Evolutionary conservation across 2,888 invertebrate species (phyloP), one percentile per base, ranked within the genome.

Genomic region (Calliscelio sp.): DNA sequence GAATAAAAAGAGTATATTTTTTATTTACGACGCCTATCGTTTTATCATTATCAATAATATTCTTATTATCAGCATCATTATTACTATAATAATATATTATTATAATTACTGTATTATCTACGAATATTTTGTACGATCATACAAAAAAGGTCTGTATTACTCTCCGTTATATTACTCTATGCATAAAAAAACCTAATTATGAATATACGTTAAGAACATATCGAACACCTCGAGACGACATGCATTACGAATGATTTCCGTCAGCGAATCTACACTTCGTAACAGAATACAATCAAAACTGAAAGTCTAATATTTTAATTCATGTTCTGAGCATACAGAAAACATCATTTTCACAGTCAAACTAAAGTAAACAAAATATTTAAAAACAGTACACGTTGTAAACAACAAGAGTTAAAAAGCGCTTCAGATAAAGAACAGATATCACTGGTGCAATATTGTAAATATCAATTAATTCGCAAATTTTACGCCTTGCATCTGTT

Each of bases 91-190:
- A n/a, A n/a, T n/a, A n/a, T n/a, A n/a, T n/a, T n/a, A n/a, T n/a
- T n/a, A n/a, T n/a, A n/a, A n/a, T 8, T 22, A 51, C 10, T 4
- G 18, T 61, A 38, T 41, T 11, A n/a, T 16, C 11, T 51, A 44
- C 32, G n/a, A 49, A 55, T 38, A 41, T 46, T 59, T 65, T 75
- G 46, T 55, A 75, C 22, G 7, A 11, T 74, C 22, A 74, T 22
- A 25, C n/a, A 55, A 14, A 57, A 8, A 77, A 66, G 77, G 68
- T 77, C 77, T 77, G 77, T 77, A 68, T 77, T 61, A 49, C 14
- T 22, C n/a, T n/a, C 35, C 8, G 49, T 73, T 61, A 46, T 59
- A 73, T 44, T 51, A 61, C 24, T 66, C 53, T 71, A 49, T 71
- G 35, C 35, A 59, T 59, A 49, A n/a, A 61, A 24, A n/a, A n/a